Evolutionary conservation across 2,113 vertebrate species (phyloP).

Genomic region (Ophthalmolycus amberensis): DNA sequence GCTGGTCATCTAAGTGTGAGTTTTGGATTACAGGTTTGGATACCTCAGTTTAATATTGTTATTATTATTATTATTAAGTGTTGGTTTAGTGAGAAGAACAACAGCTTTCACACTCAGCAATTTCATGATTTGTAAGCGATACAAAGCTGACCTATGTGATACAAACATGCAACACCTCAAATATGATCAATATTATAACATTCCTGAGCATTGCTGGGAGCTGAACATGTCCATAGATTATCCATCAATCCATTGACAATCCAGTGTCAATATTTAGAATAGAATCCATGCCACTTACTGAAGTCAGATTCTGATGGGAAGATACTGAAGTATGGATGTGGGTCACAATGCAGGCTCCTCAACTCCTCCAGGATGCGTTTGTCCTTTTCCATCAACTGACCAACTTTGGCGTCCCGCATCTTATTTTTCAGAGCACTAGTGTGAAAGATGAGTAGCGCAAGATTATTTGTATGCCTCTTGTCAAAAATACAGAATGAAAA

Average conservation of each 20-base stretch:
- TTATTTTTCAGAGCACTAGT: slow-evolving; percentile 70
- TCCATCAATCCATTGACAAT: neutral
- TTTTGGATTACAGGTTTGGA: no score
- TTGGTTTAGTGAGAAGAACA: no score
- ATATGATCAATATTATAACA: no score
- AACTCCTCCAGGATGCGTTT: slow-evolving; percentile 70
- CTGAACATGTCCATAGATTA: no score
- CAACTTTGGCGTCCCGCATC: slow-evolving; percentile 51
- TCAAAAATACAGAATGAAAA: neutral
- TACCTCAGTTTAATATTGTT: no score
- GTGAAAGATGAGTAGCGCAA: neutral
- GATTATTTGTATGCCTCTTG: neutral
- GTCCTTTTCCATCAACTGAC: slow-evolving; percentile 60
- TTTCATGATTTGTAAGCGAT: no score
- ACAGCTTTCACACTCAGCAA: no score
- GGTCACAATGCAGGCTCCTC: slow-evolving; percentile 67
- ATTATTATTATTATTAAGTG: no score
- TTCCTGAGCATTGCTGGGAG: no score
- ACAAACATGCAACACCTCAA: no score
- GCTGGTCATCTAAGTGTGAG: no score
- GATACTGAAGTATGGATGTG: slow-evolving; percentile 67
- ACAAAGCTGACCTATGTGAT: no score
- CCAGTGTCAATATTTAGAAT: neutral
- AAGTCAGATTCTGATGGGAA: slow-evolving; percentile 67
- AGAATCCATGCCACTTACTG: slow-evolving; percentile 44